Evolutionary conservation across 2,797 vertebrate genomes (phyloP).

Genomic region (Argya squamiceps): DNA sequence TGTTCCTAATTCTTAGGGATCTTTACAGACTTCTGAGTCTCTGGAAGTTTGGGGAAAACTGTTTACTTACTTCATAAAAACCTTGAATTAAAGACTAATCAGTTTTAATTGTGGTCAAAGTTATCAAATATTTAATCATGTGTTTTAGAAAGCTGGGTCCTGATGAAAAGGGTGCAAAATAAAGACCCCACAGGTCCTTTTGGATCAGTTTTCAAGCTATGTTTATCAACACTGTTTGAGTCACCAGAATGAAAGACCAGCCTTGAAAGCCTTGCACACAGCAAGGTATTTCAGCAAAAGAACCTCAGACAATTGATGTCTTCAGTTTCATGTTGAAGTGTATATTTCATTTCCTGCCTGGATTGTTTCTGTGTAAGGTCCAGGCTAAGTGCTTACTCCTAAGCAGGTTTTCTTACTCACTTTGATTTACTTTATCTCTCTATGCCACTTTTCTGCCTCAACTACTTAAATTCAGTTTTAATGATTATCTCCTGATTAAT

Average conservation of each 20-base stretch:
- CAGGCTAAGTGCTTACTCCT: not conserved
- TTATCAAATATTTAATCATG: not conserved
- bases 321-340: not conserved
- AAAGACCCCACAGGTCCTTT: not conserved
- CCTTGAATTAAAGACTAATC: not conserved
- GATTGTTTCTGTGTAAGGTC: not conserved
- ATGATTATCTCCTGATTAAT: not conserved
- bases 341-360: not conserved
- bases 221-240: conserved; percentile 10
- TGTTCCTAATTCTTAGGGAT: not conserved
- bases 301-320: not conserved
- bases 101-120: not conserved
- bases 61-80: not conserved
- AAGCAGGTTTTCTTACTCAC: not conserved
- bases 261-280: not conserved
- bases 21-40: not conserved
- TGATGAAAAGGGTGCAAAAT: not conserved
- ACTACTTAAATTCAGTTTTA: not conserved
- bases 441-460: not conserved
- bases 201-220: not conserved
- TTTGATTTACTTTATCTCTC: not conserved
- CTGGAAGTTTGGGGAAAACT: not conserved
- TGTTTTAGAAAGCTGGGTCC: not conserved
- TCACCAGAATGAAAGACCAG: not conserved
- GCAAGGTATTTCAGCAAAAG: not conserved